phyloP scores from a whole-genome alignment of 2,113 vertebrate genomes.

The Aegotheles bennettii region DNA sequence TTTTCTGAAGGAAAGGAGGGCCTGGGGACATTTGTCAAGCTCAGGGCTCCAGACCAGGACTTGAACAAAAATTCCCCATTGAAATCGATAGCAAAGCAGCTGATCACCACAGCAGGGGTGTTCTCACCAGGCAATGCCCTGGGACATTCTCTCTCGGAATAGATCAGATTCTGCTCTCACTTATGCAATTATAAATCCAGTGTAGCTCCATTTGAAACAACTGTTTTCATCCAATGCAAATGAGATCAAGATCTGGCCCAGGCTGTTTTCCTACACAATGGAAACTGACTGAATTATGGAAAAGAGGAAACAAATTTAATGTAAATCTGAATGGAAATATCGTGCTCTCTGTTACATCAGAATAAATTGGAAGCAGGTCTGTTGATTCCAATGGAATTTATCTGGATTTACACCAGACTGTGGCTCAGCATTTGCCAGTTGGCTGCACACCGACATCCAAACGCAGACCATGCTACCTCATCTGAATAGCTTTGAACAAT shows the following conservation, averaged over 20 bases:
- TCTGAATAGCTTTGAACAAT: slow-evolving; percentile 33
- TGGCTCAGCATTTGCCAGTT: slow-evolving; percentile 51
- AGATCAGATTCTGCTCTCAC: background rate
- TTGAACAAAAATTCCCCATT: background rate
- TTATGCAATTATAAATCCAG: background rate
- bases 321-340: slow-evolving; percentile 50
- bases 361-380: slow-evolving; percentile 44
- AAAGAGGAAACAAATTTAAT: slow-evolving; percentile 54
- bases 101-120: background rate
- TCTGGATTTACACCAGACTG: slow-evolving; percentile 42
- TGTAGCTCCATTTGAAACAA: background rate
- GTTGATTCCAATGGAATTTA: slow-evolving; percentile 26
- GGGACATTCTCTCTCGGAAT: background rate
- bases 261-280: slow-evolving; percentile 16
- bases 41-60: background rate
- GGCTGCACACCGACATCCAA: background rate
- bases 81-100: background rate
- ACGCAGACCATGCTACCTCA: slow-evolving; percentile 11
- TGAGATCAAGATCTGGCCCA: slow-evolving; percentile 27
- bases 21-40: background rate
- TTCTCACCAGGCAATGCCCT: background rate
- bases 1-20: background rate
- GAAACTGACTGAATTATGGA: slow-evolving; percentile 34
- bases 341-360: slow-evolving; percentile 23
- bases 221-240: slow-evolving; percentile 46